Evolutionary conservation across 2,888 invertebrate species (phyloP), one percentile per base, ranked within the genome.

Genomic region (Drosophila neonasuta): DNA sequence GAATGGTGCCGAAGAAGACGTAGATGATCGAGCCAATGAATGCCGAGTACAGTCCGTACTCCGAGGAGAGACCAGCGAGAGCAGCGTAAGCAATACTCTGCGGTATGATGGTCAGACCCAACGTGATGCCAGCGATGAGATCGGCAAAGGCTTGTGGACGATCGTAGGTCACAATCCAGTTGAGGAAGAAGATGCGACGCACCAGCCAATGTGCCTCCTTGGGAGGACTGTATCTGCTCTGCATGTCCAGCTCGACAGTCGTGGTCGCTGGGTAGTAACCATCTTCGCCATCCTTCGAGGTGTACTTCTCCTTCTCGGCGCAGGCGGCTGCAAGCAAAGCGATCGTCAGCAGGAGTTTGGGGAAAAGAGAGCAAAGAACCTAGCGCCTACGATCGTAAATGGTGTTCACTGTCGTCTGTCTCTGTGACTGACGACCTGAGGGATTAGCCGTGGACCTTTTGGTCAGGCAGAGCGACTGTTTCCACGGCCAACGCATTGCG

Each of bases 21-120:
- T 99, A 99, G 57, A 97, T 92, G 82, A 98, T 95, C 56, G 96
- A 95, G n/a, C 95, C 96, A 90, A 97, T 93, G 90, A 98, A 97
- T 0, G 97, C 95, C 2, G 97, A 96, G 90, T 98, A 98, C 20
- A 99, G 92, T 0, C 98, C 99, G 91, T 96, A 97, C 93, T 97
- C 96, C 9, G 97, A 95, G 15, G 95, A 94, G 56, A 97, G 92
- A 49, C 95, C 95, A 10, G 97, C 97, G 49, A 98, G 92, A 51
- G 95, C 62, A 0, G 97, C 97, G 90, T 97, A 97, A 11, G 97
- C 98, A 81, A 98, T 95, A 80, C 97, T 96, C 91, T 97, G 97
- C 5, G 98, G 98, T 82, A 98, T 97, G 88, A 98, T 95, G 4
- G 97, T 98, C 56, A 98, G 92, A 0, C 97, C 97, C 9, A 98